Conservation (phyloP, 2,888 invertebrate species). For the Harpalus rubripes region DNA sequence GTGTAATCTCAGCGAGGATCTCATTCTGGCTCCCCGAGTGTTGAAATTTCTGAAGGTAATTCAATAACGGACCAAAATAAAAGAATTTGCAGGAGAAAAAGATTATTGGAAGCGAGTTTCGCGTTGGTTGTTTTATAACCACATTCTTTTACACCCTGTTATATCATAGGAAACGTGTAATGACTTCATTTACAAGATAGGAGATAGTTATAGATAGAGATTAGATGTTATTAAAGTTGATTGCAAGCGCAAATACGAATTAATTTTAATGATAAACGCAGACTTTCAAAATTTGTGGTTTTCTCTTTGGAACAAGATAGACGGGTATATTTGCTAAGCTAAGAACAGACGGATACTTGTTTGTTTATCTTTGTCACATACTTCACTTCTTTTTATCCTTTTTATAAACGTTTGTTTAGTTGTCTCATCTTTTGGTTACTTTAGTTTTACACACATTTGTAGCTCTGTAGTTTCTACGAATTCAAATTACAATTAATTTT, state of each 20-base stretch:
- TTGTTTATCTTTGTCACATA: slow-evolving; percentile 6
- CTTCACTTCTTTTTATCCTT: neutral
- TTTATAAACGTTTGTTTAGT: neutral
- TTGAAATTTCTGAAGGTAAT: slow-evolving; percentile 32
- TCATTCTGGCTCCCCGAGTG: slow-evolving; percentile 1
- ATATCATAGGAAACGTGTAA: slow-evolving; percentile 22
- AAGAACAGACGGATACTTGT: neutral
- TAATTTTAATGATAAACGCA: neutral
- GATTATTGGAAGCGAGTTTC: slow-evolving; percentile 25
- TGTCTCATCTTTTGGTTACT: neutral
- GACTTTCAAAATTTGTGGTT: neutral
- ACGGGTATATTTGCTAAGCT: neutral
- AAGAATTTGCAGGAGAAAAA: slow-evolving; percentile 30
- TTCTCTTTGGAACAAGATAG: neutral
- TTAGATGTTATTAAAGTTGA: slow-evolving; percentile 5
- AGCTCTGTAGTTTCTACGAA: no score
- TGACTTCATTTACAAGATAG: slow-evolving; percentile 34
- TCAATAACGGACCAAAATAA: slow-evolving; percentile 32
- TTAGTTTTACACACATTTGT: neutral
- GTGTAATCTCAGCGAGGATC: slow-evolving; percentile 4
- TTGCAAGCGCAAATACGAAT: neutral
- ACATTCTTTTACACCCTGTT: slow-evolving; percentile 39
- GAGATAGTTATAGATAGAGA: neutral
- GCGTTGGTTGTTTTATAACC: slow-evolving; percentile 17
- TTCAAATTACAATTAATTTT: no score